Base-by-base conservation (phyloP, 2,797 vertebrate species). In the Martes flavigula region DNA sequence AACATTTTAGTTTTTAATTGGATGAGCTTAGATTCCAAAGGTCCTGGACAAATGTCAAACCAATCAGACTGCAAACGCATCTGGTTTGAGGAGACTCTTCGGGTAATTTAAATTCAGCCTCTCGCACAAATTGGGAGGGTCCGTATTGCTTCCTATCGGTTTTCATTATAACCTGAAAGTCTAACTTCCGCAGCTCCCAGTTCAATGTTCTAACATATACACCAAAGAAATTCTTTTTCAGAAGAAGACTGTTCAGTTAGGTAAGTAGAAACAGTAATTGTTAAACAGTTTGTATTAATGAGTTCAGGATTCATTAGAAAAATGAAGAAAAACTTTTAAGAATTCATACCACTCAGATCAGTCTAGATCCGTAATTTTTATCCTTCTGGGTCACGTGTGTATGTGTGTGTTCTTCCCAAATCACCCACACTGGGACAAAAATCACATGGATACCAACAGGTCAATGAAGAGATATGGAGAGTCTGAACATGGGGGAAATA, bases 1-100 rank as follows among this genome's bases (percentile, higher is more conserved):
- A 96, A 54, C 0, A 7, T 25, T 95, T 96, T 90, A 35, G 27
- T 92, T 95, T 94, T 97, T 96, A 97, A 92, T 94, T 96, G 92
- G 62, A 73, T 25, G 30, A 84, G 87, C 11, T 64, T 81, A 54
- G 91, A 56, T 93, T 15, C 4, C 62, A 92, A 97, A 96, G 81
- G 92, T 95, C 94, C 95, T 7, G 30, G 51, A 73, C 92, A 92
- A 97, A 94, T 91, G 92, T 96, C 97, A 96, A 60, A 38, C 56
- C 89, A 96, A 92, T 68, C 94, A 82, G 64, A 81, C 56, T 92
- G 82, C 54, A 92, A 86, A 91, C 40, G 14, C 48, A 81, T 84
- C 84, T 92, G 58, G 70, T 68, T 82, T 93, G 72, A 94, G 27
- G 70, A 90, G 46, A 73, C 70, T 90, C 51, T 46, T 25, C 32